Base-by-base conservation (phyloP, 2,888 invertebrate species). In the Eristalis intricaria region DNA sequence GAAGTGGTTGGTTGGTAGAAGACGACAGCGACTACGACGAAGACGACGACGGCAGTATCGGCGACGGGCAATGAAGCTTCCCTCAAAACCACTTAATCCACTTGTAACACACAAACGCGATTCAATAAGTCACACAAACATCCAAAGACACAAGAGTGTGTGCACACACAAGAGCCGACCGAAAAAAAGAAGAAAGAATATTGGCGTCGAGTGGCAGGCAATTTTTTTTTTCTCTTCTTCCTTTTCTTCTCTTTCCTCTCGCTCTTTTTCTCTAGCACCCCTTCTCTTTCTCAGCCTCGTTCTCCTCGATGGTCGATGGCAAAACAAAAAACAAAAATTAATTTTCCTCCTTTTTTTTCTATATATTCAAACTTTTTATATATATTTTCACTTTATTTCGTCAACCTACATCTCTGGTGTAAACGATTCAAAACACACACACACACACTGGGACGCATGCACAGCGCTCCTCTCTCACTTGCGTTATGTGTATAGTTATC, bases 31-130 rank as follows among this genome's bases (percentile, higher is more conserved):
- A 26, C 58, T 35, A 76, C 65, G 75, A 40, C 50, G 43, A n/a
- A n/a, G n/a, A 13, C 58, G 56, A 26, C 38, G 35, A 26, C 56
- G 68, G 40, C 61, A 32, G 22, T 26, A 22, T 32, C 63, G 71
- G 32, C 56, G 68, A 77, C 71, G 50, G 76, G 40, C 83, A 70
- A 73, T 68, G 83, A 87, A 87, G 87, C 87, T 87, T 79, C 87
- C 79, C 83, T 83, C 73, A 84, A 86, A 87, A 84, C 87, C 87
- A 87, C 87, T 87, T 87, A 87, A 87, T 87, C 87, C 87, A 87
- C 87, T 87, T 87, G 87, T 84, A 87, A 84, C 87, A 87, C 87
- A 83, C 83, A 87, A 84, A 87, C 84, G 87, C 87, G 87, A 87
- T 87, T 87, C 84, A 87, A 87, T 87, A 87, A 87, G 87, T 87